Percentiles rank a stretch among this genome's conserved stretches.
phyloP scores from a whole-genome alignment of 2,888 invertebrate genomes.

The Cheilosia variabilis region DNA sequence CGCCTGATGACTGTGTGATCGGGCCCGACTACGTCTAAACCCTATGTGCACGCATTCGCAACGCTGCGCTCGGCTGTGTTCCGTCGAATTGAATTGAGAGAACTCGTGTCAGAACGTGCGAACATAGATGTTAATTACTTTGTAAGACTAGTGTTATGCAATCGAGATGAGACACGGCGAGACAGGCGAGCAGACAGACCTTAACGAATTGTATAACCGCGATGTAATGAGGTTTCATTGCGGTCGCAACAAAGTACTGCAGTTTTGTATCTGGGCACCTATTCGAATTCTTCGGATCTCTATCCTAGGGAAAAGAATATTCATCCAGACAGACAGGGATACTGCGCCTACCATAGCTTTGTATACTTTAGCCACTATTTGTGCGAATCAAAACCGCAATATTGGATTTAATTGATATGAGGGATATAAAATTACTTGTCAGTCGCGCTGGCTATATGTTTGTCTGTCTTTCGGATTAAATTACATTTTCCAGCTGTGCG shows the following conservation, averaged over 20 bases:
- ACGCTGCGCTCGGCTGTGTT: neutral
- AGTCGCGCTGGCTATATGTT: slow-evolving; percentile 2
- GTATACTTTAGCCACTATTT: neutral
- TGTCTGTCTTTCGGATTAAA: slow-evolving; percentile 9
- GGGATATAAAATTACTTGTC: slow-evolving; percentile 42
- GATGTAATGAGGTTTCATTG: slow-evolving; percentile 22
- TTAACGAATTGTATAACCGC: slow-evolving; percentile 25
- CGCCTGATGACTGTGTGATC: slow-evolving; percentile 23
- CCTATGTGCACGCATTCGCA: slow-evolving; percentile 20
- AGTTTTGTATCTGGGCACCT: neutral
- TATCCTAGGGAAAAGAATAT: neutral
- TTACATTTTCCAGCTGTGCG: slow-evolving; percentile 13
- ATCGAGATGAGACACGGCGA: slow-evolving; percentile 54
- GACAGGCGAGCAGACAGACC: slow-evolving; percentile 42
- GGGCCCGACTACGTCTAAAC: slow-evolving; percentile 7
- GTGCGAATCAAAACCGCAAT: slow-evolving; percentile 29
- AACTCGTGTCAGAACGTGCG: slow-evolving; percentile 58
- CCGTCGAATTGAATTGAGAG: slow-evolving; percentile 9
- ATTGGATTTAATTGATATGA: slow-evolving; percentile 21
- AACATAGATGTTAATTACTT: slow-evolving; percentile 61
- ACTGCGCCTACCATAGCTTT: no score
- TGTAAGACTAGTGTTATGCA: slow-evolving; percentile 46
- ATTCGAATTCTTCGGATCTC: slow-evolving; percentile 6
- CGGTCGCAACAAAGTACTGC: neutral
- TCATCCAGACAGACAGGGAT: no score